Conservation (phyloP, 2,113 vertebrate genomes). For the Tyrannus savana region DNA sequence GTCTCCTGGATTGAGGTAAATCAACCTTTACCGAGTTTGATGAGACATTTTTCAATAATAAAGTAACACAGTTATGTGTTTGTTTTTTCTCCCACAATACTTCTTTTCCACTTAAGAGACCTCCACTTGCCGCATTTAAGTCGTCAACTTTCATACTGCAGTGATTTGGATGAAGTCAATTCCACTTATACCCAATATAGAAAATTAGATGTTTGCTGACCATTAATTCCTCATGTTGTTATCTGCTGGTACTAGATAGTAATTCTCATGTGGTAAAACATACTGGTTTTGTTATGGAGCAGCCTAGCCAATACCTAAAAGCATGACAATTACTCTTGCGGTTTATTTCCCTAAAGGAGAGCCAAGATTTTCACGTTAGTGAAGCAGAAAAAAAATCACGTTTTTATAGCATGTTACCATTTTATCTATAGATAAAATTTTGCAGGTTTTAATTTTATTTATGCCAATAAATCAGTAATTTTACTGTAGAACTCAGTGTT, state of each 20-base stretch:
- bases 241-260: not conserved
- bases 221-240: not conserved
- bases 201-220: not conserved
- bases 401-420: not conserved
- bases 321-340: not conserved
- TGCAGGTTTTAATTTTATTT: not conserved
- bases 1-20: not conserved
- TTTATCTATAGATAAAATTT: not conserved
- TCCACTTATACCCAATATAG: not conserved
- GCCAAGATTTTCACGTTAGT: not conserved
- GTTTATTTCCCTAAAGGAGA: not conserved
- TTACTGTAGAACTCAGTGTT: not conserved
- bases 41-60: not conserved
- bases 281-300: not conserved
- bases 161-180: not conserved
- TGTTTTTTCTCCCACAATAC: not conserved
- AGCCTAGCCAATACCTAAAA: not conserved
- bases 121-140: not conserved
- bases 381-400: fast-evolving
- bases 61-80: not conserved
- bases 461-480: not conserved
- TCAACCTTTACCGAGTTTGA: not conserved
- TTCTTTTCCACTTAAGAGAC: not conserved
- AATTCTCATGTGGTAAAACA: not conserved
- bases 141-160: not conserved